Percentiles rank a stretch among this genome's conserved stretches.
These are phyloP conservation scores for Stratiolaelaps scimitus DNA, from an alignment of 1,140 invertebrate species.

Conservation along the genomic window DNA sequence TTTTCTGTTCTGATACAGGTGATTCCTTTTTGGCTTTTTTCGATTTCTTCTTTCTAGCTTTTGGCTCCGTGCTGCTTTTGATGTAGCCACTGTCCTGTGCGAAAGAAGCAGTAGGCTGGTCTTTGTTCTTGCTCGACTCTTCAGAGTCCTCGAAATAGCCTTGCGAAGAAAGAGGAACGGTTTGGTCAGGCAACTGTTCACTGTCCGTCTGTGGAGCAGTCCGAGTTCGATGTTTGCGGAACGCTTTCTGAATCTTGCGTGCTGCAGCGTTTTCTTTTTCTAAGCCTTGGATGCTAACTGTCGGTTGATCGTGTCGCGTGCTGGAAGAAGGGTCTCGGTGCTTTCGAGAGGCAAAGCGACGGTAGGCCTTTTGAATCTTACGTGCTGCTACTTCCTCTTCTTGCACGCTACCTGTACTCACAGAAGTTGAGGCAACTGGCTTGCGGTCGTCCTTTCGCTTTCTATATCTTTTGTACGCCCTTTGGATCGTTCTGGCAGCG, in stretches of 20 bases:
- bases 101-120: too few species aligned
- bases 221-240: constrained; percentile 1
- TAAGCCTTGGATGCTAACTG: neutral
- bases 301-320: neutral
- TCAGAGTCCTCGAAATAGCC: neutral
- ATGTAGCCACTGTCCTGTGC: neutral
- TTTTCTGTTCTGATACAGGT: neutral
- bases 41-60: constrained; percentile 4
- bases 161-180: neutral
- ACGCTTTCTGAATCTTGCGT: constrained; percentile 4
- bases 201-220: neutral
- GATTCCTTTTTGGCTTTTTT: neutral
- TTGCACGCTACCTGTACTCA: too few species aligned
- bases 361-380: constrained; percentile 13
- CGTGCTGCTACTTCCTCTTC: neutral
- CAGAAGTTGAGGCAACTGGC: neutral
- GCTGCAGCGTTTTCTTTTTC: constrained; percentile 13
- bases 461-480: constrained; percentile 7
- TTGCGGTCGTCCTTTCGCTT: neutral
- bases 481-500: constrained; percentile 20
- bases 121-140: neutral
- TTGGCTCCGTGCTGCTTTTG: neutral
- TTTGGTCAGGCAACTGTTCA: neutral
- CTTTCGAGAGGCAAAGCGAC: neutral
- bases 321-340: neutral